These are phyloP conservation scores for Pseudomyrmex concolor DNA, from an alignment of 1,140 invertebrate genomes.

Conservation along the genomic window DNA sequence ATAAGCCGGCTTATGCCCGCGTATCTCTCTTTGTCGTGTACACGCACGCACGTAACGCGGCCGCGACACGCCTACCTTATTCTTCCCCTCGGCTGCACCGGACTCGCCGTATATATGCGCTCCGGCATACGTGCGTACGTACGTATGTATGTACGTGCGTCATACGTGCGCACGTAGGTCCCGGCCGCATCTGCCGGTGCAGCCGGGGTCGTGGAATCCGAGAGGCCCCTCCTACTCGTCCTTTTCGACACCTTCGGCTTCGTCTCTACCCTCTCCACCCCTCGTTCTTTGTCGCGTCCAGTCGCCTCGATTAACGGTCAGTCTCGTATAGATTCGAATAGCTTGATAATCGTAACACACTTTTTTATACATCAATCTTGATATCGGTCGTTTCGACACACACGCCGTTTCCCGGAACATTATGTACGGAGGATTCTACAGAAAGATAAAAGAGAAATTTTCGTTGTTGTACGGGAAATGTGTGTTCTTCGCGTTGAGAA, in stretches of 20 bases:
- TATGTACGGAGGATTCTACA: background rate
- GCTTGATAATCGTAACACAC: slow-evolving; percentile 3
- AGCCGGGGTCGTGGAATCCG: slow-evolving; percentile 49
- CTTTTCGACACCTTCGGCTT: slow-evolving; percentile 61
- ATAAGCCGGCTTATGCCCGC: slow-evolving; percentile 75
- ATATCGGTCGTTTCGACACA: background rate
- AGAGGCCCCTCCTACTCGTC: slow-evolving; percentile 55
- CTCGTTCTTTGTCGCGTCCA: background rate
- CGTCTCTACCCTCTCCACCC: background rate
- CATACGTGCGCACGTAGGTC: slow-evolving; percentile 34
- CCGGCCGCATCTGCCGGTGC: slow-evolving; percentile 66
- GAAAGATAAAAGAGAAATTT: background rate
- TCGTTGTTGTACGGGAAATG: background rate
- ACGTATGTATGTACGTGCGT: slow-evolving; percentile 49
- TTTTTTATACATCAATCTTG: background rate
- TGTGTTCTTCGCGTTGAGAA: background rate
- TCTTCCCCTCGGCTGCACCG: slow-evolving; percentile 57
- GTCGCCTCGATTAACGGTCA: background rate
- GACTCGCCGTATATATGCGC: slow-evolving; percentile 36
- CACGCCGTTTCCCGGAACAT: background rate
- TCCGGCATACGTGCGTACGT: slow-evolving; percentile 26
- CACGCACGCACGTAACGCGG: slow-evolving; percentile 72
- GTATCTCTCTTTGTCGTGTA: slow-evolving; percentile 71
- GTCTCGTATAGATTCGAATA: slow-evolving; percentile 16
- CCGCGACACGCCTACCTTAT: slow-evolving; percentile 75